Percentiles rank a stretch among this genome's conserved stretches.
Evolutionary conservation across 2,888 invertebrate species (phyloP).

Genomic region (Coleophora deauratella): DNA sequence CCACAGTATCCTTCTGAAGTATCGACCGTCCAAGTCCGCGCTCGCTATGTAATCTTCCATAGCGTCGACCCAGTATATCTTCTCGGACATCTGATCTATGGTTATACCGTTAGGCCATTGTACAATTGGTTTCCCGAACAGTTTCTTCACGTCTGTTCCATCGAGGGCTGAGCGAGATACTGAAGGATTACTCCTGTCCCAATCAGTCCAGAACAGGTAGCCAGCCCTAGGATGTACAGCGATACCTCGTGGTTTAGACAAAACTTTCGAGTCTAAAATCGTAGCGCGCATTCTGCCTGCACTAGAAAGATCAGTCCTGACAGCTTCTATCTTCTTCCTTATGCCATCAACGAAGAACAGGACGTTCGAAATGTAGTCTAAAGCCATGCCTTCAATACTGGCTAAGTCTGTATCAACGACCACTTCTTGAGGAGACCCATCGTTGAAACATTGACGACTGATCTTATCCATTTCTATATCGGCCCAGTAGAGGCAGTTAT

Average conservation of each 20-base stretch:
- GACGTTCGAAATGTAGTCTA: constrained; percentile 91
- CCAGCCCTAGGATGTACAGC: constrained; percentile 88
- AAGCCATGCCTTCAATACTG: constrained; percentile 91
- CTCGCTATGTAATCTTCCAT: constrained; percentile 86
- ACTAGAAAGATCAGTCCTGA: constrained; percentile 76
- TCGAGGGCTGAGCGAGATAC: constrained; percentile 87
- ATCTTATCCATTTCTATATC: constrained; percentile 87
- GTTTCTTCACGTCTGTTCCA: constrained; percentile 78
- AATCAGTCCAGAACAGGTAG: constrained; percentile 90
- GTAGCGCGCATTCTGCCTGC: constrained; percentile 83
- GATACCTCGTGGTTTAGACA: constrained; percentile 86
- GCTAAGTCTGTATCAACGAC: constrained; percentile 83
- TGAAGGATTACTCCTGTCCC: constrained; percentile 84
- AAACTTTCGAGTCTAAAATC: constrained; percentile 77
- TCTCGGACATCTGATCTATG: constrained; percentile 85
- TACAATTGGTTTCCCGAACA: constrained; percentile 79
- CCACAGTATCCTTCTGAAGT: constrained; percentile 78
- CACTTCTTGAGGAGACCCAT: constrained; percentile 77
- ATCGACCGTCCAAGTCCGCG: constrained; percentile 80
- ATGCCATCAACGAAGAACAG: constrained; percentile 91
- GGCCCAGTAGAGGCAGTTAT: constrained; percentile 92
- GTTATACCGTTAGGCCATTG: constrained; percentile 92
- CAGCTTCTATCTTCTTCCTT: constrained; percentile 85
- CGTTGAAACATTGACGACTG: constrained; percentile 83
- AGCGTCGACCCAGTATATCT: constrained; percentile 92